Conservation (phyloP, 2,888 invertebrate genomes). For the Nudaria mundana region DNA sequence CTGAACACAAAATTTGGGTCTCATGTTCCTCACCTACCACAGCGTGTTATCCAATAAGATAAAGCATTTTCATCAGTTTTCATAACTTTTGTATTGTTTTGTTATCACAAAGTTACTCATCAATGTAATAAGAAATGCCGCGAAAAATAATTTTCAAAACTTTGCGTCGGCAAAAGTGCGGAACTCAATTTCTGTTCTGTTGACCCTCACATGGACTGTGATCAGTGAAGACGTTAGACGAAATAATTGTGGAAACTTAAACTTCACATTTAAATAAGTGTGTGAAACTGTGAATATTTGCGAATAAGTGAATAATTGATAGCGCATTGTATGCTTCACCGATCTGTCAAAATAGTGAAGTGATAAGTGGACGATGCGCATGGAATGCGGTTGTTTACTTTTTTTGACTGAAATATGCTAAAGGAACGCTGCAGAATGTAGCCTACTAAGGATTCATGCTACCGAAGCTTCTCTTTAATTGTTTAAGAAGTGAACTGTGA, state of each 20-base stretch:
- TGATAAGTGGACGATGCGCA: conserved; percentile 52
- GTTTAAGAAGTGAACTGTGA: conserved; percentile 12
- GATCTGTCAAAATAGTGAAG: conserved; percentile 65
- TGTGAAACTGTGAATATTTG: conserved; percentile 29
- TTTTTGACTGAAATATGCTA: conserved; percentile 52
- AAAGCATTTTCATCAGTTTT: conserved; percentile 40
- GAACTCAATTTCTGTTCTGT: conserved; percentile 49
- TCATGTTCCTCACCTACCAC: conserved; percentile 68
- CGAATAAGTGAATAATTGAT: conserved; percentile 29
- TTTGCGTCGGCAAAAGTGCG: conserved; percentile 44
- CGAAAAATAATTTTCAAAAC: conserved; percentile 56
- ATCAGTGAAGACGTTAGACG: conserved; percentile 23
- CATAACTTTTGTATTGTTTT: conserved; percentile 21
- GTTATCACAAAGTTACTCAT: conserved; percentile 23
- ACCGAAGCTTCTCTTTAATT: conserved; percentile 18
- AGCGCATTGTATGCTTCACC: conserved; percentile 29
- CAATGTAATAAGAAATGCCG: conserved; percentile 37
- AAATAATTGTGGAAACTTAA: conserved; percentile 30
- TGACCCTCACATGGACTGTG: conserved; percentile 48
- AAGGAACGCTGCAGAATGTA: conserved; percentile 60
- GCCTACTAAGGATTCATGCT: conserved; percentile 38
- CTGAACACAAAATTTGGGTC: conserved; percentile 80
- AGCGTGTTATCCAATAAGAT: conserved; percentile 51
- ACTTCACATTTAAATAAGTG: conserved; percentile 32
- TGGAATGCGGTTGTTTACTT: conserved; percentile 60